Conservation (phyloP, 2,797 vertebrate species). For the Phoebastria nigripes region DNA sequence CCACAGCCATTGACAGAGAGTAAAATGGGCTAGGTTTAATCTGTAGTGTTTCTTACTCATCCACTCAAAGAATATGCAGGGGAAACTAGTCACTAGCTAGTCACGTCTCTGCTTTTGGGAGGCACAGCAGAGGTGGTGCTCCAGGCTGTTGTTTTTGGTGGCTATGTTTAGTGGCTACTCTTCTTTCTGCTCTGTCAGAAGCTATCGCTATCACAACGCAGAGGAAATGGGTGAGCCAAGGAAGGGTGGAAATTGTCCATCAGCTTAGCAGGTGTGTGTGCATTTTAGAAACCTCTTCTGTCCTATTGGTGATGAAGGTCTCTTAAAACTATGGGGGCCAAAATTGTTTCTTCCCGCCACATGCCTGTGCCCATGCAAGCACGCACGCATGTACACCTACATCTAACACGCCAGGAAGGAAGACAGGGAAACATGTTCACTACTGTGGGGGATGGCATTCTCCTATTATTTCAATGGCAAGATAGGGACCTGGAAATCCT, state of each 20-base stretch:
- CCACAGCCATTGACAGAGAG: background rate
- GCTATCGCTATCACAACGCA: rapidly evolving
- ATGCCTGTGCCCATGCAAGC: background rate
- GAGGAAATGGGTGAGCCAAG: background rate
- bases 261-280: background rate
- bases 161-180: background rate
- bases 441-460: background rate
- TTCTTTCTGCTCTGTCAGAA: background rate
- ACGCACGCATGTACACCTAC: rapidly evolving
- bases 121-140: background rate
- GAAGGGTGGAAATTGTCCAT: background rate
- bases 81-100: background rate
- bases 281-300: background rate
- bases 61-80: background rate
- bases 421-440: background rate
- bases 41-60: background rate
- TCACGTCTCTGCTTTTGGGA: background rate
- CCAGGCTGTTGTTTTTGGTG: background rate
- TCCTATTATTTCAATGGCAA: background rate
- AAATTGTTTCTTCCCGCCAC: background rate
- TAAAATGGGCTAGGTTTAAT: background rate
- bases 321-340: background rate
- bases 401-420: background rate
- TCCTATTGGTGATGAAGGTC: background rate
- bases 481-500: background rate